Evolutionary conservation across 2,797 vertebrate genomes (phyloP), one percentile per base, ranked within the genome.

Genomic region (Arnoldichthys spilopterus): DNA sequence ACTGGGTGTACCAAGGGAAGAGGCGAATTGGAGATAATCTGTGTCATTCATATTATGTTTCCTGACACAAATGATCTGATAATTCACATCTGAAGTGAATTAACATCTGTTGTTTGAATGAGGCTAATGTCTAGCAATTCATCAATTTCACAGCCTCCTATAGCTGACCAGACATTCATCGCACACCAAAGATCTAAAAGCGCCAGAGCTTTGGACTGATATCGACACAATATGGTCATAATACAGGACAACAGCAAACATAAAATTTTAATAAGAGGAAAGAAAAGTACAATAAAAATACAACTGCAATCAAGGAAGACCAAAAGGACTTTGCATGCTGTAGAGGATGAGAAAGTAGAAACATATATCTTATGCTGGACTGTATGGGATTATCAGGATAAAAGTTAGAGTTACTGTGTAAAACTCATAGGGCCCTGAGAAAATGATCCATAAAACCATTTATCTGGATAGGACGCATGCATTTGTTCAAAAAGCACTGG

Each of bases 51-150:
- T 93, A 93, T 93, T 91, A 87, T 78, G 85, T 76, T 72, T 83
- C 59, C 83, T 93, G 92, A 94, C 93, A 93, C 87, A 93, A 92
- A 93, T 92, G 92, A 93, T 92, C 87, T 90, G 93, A 93, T 94
- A 92, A 94, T 91, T 91, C 90, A 89, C 90, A 90, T 90, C 86
- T 90, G 87, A 91, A 92, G 88, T 89, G 89, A 92, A 93, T 93
- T 92, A 93, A 93, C 93, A 94, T 92, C 92, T 94, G 93, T 91
- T 93, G 92, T 94, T 91, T 91, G 90, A 93, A 93, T 84, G 89
- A 84, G 88, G 86, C 88, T 93, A 93, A 94, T 93, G 92, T 92
- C 83, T 86, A 83, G 85, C 89, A 88, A 94, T 94, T 93, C 91
- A 93, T 94, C 93, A 94, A 86, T 88, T 93, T 93, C 91, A 92